phyloP scores from a whole-genome alignment of 1,140 invertebrate species.

The Dermatophagoides farinae region DNA sequence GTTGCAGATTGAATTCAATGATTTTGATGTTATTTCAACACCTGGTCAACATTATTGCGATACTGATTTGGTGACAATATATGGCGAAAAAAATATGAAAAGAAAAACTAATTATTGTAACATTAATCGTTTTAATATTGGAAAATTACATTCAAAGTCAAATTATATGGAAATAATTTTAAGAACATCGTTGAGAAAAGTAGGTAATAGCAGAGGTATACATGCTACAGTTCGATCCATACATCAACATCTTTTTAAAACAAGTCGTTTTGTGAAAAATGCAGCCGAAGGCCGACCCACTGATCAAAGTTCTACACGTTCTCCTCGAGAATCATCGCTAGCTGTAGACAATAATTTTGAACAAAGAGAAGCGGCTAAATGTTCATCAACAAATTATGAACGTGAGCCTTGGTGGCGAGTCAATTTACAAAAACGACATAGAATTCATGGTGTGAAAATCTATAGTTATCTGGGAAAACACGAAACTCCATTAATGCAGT shows the following conservation, averaged over 20 bases:
- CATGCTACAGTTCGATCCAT: conserved; percentile 17
- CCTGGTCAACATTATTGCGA: conserved; percentile 19
- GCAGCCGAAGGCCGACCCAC: conserved; percentile 20
- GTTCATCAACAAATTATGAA: conserved; percentile 19
- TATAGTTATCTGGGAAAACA: conserved; percentile 5
- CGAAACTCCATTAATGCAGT: not conserved
- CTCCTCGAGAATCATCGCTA: conserved; percentile 12
- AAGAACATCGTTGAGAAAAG: conserved; percentile 14
- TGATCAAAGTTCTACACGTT: conserved; percentile 16
- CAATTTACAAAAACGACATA: conserved; percentile 19
- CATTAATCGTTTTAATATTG: conserved; percentile 18
- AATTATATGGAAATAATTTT: conserved; percentile 15
- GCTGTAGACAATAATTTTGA: conserved; percentile 17
- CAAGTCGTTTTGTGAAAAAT: conserved; percentile 7
- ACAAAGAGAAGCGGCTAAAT: not conserved
- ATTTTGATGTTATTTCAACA: conserved; percentile 19
- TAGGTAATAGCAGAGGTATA: conserved; percentile 21
- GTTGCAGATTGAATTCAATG: conserved; percentile 20
- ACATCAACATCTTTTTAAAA: not conserved
- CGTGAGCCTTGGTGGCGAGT: conserved; percentile 22
- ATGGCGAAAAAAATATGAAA: not conserved
- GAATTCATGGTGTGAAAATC: conserved; percentile 19
- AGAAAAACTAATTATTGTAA: conserved; percentile 19
- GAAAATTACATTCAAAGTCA: conserved; percentile 14
- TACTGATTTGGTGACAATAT: conserved; percentile 12